Evolutionary conservation across 2,797 vertebrate genomes (phyloP), one percentile per base, ranked within the genome.

Genomic region (Poliocrania exsul): DNA sequence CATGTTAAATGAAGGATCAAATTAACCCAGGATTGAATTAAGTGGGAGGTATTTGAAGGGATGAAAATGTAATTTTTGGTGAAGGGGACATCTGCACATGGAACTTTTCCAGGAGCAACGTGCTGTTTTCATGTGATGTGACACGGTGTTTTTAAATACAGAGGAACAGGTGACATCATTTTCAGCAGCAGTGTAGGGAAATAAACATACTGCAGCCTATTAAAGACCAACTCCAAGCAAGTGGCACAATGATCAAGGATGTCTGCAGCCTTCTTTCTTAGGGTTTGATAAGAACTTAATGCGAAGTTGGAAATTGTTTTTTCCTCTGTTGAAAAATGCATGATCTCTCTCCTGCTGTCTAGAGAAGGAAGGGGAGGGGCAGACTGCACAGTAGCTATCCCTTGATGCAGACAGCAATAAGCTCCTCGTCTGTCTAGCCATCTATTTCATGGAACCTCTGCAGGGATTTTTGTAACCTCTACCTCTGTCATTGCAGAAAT

Each of bases 1-100:
- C 82, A 11, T 86, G 95, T 94, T 94, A 96, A 96, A 95, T 91
- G 93, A 95, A 92, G 92, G 91, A 88, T 95, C 95, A 96, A 81
- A 93, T 95, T 93, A 92, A 92, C 70, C 31, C 58, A 25, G 82
- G 92, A 84, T 75, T 94, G 69, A 94, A 93, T 96, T 95, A 96
- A 94, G 91, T 93, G 89, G 79, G 77, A 94, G 65, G 75, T 26
- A 60, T 91, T 79, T 88, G 66, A 88, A 69, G 70, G 75, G 77
- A 70, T 90, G 80, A 88, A 95, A 96, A 84, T 1, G 4, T 81
- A 60, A 66, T 88, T 94, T 96, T 96, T 88, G 72, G 73, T 79
- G 91, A 88, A 93, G 58, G 81, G 47, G 82, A 88, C 77, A 81
- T 93, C 85, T 96, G 93, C 33, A 35, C 49, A 13, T 90, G 80